Conservation (phyloP, 2,797 vertebrate species). For the Schizopygopsis malacanthus region DNA sequence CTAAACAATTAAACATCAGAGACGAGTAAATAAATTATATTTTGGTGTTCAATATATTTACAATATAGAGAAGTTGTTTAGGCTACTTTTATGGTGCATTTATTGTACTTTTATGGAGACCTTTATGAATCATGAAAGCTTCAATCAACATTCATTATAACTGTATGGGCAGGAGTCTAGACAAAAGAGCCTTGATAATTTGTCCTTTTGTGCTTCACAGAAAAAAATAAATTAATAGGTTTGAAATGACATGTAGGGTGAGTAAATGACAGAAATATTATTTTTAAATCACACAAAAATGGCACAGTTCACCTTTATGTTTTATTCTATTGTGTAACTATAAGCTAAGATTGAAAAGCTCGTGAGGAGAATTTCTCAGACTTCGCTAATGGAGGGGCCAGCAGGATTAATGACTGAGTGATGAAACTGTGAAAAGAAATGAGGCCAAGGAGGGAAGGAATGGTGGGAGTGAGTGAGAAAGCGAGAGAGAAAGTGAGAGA, state of each 20-base stretch:
- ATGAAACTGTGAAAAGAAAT: conserved; percentile 19
- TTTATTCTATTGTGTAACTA: conserved; percentile 8
- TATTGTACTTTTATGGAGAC: neutral
- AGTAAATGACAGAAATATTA: neutral
- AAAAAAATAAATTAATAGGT: neutral
- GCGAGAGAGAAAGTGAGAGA: conserved; percentile 21
- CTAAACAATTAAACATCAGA: neutral
- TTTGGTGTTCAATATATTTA: neutral
- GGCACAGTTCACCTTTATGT: neutral
- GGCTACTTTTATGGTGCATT: neutral
- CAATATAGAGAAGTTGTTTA: neutral
- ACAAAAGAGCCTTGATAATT: neutral
- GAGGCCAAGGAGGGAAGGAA: conserved; percentile 5
- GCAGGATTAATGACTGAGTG: conserved; percentile 9
- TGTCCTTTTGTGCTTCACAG: neutral
- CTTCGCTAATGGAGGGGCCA: conserved; percentile 1
- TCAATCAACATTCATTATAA: neutral
- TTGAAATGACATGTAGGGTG: neutral
- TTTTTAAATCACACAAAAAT: neutral
- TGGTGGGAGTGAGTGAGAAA: conserved; percentile 38
- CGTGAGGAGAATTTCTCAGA: conserved; percentile 23
- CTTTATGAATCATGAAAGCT: neutral
- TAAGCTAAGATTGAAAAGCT: neutral
- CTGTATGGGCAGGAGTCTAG: neutral
- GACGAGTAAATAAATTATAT: neutral